Conservation (phyloP, 2,888 invertebrate genomes). For the Anthrax anthrax region DNA sequence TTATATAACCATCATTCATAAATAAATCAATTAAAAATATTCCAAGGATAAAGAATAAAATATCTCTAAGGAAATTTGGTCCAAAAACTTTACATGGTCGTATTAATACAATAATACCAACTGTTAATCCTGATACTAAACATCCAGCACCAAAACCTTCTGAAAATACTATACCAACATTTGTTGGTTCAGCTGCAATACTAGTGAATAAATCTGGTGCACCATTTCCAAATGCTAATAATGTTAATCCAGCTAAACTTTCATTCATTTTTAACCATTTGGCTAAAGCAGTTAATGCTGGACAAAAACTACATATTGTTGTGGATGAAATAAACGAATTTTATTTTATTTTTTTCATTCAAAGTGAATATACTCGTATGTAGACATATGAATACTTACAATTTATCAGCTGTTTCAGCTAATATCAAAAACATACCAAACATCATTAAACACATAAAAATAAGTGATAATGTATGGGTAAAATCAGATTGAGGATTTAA, state of each 20-base stretch:
- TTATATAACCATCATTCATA: background rate
- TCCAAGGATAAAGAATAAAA: constrained; percentile 17
- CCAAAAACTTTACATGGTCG: constrained; percentile 36
- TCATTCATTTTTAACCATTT: constrained; percentile 36
- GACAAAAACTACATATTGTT: constrained; percentile 41
- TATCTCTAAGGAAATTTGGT: constrained; percentile 17
- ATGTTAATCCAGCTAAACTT: constrained; percentile 48
- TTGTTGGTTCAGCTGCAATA: constrained; percentile 34
- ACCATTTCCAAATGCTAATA: constrained; percentile 55
- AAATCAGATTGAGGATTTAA: constrained; percentile 17
- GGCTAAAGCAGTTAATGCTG: constrained; percentile 38
- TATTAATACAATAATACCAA: constrained; percentile 40
- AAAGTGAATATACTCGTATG: too few relatives aligned
- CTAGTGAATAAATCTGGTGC: constrained; percentile 54
- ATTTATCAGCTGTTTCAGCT: constrained; percentile 42
- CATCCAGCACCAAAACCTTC: constrained; percentile 42
- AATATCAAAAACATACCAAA: constrained; percentile 39
- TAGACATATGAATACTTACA: constrained; percentile 36
- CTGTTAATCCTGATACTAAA: constrained; percentile 45
- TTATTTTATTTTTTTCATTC: too few relatives aligned
- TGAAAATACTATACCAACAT: constrained; percentile 31
- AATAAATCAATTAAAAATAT: constrained; percentile 16
- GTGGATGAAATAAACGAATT: too few relatives aligned
- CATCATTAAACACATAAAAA: constrained; percentile 11
- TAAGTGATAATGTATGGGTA: constrained; percentile 10